Evolutionary conservation across 2,888 invertebrate genomes (phyloP), one percentile per base, ranked within the genome.

Genomic region (Pediacus dermestoides): DNA sequence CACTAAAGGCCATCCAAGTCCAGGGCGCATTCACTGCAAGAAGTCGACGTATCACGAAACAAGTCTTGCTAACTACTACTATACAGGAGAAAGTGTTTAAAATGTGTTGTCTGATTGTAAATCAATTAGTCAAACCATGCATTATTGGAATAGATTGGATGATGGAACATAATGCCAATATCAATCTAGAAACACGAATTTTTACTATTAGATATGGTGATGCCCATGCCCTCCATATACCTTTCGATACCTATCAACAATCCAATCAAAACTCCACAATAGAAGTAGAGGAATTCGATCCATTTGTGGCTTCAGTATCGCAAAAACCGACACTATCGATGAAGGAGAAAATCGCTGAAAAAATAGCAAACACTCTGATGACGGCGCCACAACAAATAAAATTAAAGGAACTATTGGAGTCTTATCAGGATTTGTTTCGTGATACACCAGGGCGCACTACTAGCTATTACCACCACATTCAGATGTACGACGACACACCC

Each of bases 81-180:
- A 3, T 28, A 3, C 13, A 10, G 7, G n/a, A 13, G 4, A 14
- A 10, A 3, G 13, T 13, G n/a, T 9, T 10, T 3, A 14, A 7
- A 3, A 3, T n/a, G 2, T 13, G 4, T 11, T 3, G 13, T 4
- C n/a, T 28, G 3, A 28, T 28, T 7, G 3, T 7, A 3, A 12
- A 12, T 9, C 7, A 7, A 2, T 28, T 39, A 2, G 21, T 39
- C 2, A 16, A 21, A 7, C 39, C 34, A 1, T 21, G 33, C 10
- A 39, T 39, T 9, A 28, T 39, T 13, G 33, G 34, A 2, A 18
- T 27, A n/a, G 34, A 39, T 18, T 39, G 39, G 39, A 28, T 28
- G 28, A 14, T 3, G 3, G 4, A 3, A 3, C n/a, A 28, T n/a
- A n/a, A n/a, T n/a, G n/a, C n/a, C n/a, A n/a, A n/a, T n/a, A n/a